Base-by-base conservation (phyloP, 2,888 invertebrate genomes). In the Leptinotarsa peninsularis region DNA sequence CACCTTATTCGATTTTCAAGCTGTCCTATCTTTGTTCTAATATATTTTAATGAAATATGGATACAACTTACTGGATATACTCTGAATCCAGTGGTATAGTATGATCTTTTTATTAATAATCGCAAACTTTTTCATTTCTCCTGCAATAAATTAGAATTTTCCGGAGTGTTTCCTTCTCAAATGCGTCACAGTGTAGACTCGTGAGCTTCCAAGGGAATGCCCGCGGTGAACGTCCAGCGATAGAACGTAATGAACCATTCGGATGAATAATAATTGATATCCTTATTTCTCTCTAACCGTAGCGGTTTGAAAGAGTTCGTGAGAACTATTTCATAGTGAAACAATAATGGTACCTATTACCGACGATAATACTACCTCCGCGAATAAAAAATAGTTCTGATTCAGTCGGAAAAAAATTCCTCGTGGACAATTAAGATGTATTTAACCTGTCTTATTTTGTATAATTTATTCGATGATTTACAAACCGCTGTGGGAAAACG, bases 401-500 rank as follows among this genome's bases (percentile, higher is more conserved):
- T 54, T 72, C 72, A 72, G 43, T 56, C 4, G 18, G 67, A 49
- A 67, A 72, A 33, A 72, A 72, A 72, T 54, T 63, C 67, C 27
- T 33, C 54, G 50, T 21, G 23, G 60, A 71, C 66, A 67, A 72
- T 72, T 67, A 67, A 67, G 33, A 66, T 43, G 54, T 56, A 54
- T 72, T 72, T 56, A 49, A 72, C 13, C 56, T 23, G 67, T 49
- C 67, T 72, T 23, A 49, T 72, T 43, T 43, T 10, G 10, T 17
- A 49, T 66, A 71, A 71, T 27, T 66, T 4, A 71, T 71, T 71
- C 52, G 14, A 21, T 66, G 56, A 60, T 23, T 27, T 60, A 60
- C 60, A 60, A 60, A 60, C 60, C 60, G 63, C 58, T 72, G 72
- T 72, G 72, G 72, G 67, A 72, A 72, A 72, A 67, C 43, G n/a